Evolutionary conservation across 1,140 invertebrate species (phyloP).

Genomic region (Teleogryllus occipitalis): DNA sequence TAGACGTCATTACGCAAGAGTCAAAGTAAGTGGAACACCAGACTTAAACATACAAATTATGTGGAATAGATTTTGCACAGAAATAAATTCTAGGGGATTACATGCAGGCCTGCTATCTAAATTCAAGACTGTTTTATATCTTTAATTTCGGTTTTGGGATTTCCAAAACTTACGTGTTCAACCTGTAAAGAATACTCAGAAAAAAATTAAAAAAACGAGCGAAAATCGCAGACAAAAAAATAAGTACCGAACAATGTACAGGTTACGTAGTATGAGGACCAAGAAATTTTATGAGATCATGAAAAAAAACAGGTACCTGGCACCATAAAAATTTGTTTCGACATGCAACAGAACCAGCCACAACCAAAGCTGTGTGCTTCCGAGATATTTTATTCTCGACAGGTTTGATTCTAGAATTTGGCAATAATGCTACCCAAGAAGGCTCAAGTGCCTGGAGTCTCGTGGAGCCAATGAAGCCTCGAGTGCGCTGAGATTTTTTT

Average conservation of each 20-base stretch:
- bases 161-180: neutral
- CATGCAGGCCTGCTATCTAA: neutral
- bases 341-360: neutral
- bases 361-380: neutral
- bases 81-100: neutral
- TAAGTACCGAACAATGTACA: neutral
- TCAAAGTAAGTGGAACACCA: no score
- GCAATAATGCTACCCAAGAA: neutral
- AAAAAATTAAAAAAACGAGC: no score
- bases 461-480: neutral
- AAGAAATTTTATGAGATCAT: constrained; percentile 4
- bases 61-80: neutral
- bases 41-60: no score
- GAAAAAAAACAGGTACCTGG: neutral
- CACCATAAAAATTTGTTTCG: neutral
- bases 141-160: neutral
- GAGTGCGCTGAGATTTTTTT: neutral
- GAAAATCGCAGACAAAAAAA: no score
- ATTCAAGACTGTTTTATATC: neutral
- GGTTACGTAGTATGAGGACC: neutral
- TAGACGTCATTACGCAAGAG: no score
- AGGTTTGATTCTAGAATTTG: neutral
- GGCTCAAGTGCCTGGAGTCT: neutral
- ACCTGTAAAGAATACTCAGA: neutral
- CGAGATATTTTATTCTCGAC: neutral